Conservation (phyloP, 2,888 invertebrate species). For the Siphonodentalium dalli region DNA sequence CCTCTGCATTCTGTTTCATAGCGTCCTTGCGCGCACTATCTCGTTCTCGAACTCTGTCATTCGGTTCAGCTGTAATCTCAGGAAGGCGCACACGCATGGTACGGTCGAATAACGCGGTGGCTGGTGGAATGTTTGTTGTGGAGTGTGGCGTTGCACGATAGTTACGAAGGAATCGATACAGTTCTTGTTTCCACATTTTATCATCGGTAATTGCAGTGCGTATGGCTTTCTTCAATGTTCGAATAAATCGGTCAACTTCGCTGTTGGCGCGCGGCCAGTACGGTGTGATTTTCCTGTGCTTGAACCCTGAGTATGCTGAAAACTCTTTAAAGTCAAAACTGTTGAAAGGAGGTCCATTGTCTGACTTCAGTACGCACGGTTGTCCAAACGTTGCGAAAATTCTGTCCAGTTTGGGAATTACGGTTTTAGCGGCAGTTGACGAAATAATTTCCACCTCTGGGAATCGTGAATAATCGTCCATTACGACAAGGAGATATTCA, state of each 20-base stretch:
- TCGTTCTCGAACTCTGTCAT: too few species aligned
- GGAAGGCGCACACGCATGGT: too few species aligned
- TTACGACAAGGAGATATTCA: too few species aligned
- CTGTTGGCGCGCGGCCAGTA: conserved; percentile 13
- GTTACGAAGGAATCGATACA: conserved; percentile 7
- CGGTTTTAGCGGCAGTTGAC: conserved; percentile 15
- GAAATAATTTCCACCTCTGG: too few species aligned
- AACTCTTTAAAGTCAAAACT: conserved; percentile 14
- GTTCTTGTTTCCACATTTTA: conserved; percentile 9
- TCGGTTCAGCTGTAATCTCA: too few species aligned
- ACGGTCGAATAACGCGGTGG: too few species aligned
- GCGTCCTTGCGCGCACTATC: too few species aligned
- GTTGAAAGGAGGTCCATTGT: conserved; percentile 18
- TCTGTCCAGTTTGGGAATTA: conserved; percentile 22
- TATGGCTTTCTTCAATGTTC: conserved; percentile 6
- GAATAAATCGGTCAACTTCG: conserved; percentile 11
- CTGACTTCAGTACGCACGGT: conserved; percentile 8
- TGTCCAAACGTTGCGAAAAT: conserved; percentile 6
- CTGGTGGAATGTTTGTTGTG: too few species aligned
- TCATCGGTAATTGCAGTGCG: conserved; percentile 1
- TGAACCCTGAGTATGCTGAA: conserved; percentile 1
- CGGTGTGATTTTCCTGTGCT: conserved; percentile 23
- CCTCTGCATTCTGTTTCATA: too few species aligned
- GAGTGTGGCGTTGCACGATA: conserved; percentile 14
- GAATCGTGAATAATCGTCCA: too few species aligned